phyloP scores from a whole-genome alignment of 2,113 vertebrate genomes.

The Benitochromis conjunctus region DNA sequence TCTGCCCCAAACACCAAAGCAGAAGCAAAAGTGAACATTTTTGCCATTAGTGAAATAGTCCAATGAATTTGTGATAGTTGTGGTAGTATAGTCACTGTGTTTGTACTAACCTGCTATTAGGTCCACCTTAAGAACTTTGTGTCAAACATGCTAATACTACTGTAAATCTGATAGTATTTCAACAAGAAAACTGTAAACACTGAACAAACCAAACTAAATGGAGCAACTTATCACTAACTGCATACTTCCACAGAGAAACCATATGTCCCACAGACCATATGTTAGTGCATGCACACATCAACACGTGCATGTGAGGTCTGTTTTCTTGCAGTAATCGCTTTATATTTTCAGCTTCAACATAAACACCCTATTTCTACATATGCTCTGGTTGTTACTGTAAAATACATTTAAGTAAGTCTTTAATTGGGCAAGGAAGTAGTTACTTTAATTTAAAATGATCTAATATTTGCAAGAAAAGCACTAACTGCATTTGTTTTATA shows the following conservation, averaged over 20 bases:
- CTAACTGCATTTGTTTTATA: no score
- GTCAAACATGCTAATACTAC: background rate
- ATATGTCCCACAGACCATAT: background rate
- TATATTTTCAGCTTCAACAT: background rate
- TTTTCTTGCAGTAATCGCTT: background rate
- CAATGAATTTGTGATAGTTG: background rate
- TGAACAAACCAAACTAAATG: background rate
- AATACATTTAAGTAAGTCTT: background rate
- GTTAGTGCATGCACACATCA: background rate
- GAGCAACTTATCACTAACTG: background rate
- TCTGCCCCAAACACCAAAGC: slow-evolving; percentile 56
- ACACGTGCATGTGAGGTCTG: background rate
- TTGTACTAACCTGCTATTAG: background rate
- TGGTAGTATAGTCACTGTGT: background rate
- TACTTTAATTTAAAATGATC: background rate
- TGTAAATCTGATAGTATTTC: background rate
- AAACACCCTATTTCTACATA: background rate
- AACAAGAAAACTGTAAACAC: background rate
- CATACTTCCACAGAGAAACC: background rate
- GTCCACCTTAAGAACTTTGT: background rate
- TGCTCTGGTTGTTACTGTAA: background rate
- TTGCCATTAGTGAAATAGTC: background rate
- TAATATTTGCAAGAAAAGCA: background rate
- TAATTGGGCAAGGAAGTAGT: background rate
- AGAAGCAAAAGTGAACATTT: background rate